Percentiles rank a stretch among this genome's conserved stretches.
Evolutionary conservation across 2,888 invertebrate species (phyloP).

Genomic region (Abrostola tripartita): DNA sequence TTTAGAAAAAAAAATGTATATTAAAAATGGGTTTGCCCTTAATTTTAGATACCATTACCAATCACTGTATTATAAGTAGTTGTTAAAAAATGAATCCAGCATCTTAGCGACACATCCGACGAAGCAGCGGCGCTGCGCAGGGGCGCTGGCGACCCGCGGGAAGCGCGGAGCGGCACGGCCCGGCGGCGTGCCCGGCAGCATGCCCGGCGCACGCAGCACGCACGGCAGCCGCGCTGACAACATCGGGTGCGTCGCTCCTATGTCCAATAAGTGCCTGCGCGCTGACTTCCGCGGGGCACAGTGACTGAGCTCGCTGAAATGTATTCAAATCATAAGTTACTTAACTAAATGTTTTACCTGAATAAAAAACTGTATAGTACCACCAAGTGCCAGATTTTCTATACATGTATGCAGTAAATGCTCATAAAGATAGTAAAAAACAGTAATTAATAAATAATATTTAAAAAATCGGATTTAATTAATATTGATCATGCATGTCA

Average conservation of each 20-base stretch:
- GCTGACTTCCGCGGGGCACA: conserved; percentile 17
- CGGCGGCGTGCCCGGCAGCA: conserved; percentile 2
- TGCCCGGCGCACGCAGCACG: not conserved
- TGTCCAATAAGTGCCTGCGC: conserved; percentile 23
- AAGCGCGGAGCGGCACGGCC: conserved; percentile 11
- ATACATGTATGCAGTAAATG: conserved; percentile 13
- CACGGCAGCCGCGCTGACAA: conserved; percentile 11
- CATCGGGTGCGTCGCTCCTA: conserved; percentile 15
- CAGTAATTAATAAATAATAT: not conserved
- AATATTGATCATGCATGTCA: not conserved
- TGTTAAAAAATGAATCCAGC: conserved; percentile 77
- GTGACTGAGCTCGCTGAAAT: conserved; percentile 35
- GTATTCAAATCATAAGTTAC: not conserved
- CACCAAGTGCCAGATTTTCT: conserved; percentile 19
- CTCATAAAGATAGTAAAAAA: conserved; percentile 17
- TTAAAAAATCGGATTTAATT: not conserved
- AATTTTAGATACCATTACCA: conserved; percentile 17
- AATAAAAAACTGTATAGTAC: conserved; percentile 13
- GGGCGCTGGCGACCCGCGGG: conserved; percentile 28
- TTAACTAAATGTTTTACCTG: not conserved
- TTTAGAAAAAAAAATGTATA: too few species aligned
- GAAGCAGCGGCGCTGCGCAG: conserved; percentile 60
- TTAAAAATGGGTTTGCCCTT: conserved; percentile 4
- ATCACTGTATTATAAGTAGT: conserved; percentile 59
- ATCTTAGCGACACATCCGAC: conserved; percentile 75